A percentile compares a stretch with the other conserved stretches of the same genome.
phyloP scores from a whole-genome alignment of 2,888 invertebrate species.

The Rambutsinella grinnellia region DNA sequence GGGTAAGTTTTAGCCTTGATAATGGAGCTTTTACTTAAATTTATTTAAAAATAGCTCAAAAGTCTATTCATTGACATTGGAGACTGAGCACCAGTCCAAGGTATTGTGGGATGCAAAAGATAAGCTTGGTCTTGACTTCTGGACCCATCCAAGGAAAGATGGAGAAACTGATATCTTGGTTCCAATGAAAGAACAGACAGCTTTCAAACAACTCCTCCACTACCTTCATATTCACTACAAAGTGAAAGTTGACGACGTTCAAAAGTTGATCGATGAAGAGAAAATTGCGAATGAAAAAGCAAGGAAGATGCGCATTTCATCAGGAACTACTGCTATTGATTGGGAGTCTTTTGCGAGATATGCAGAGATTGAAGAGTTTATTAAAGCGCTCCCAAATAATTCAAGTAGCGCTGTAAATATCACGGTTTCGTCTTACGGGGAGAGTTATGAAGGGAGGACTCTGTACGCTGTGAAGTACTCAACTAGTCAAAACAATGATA shows the following conservation, averaged over 20 bases:
- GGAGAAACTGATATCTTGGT: slow-evolving; percentile 73
- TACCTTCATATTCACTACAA: slow-evolving; percentile 30
- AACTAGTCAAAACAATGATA: slow-evolving; percentile 39
- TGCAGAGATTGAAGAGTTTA: slow-evolving; percentile 16
- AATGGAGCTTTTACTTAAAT: slow-evolving; percentile 4
- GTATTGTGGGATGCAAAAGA: slow-evolving; percentile 70
- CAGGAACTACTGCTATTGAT: neutral
- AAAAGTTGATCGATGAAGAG: slow-evolving; percentile 35
- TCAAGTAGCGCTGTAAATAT: slow-evolving; percentile 9
- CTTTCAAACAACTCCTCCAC: slow-evolving; percentile 14
- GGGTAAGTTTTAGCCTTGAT: no score
- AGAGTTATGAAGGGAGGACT: slow-evolving; percentile 63
- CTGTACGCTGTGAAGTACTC: slow-evolving; percentile 65
- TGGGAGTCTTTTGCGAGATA: slow-evolving; percentile 18
- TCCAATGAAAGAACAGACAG: slow-evolving; percentile 22
- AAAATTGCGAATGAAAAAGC: slow-evolving; percentile 4
- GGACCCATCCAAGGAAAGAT: slow-evolving; percentile 73
- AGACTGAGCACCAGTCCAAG: slow-evolving; percentile 70
- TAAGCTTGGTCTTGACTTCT: slow-evolving; percentile 71
- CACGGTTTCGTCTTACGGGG: slow-evolving; percentile 57
- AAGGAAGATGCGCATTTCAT: neutral
- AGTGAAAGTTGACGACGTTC: slow-evolving; percentile 47
- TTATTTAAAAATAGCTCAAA: slow-evolving; percentile 51
- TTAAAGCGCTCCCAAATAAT: neutral
- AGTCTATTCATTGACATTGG: slow-evolving; percentile 70